Conservation (phyloP, 2,797 vertebrate species). For the Melanotaenia trifasciata region DNA sequence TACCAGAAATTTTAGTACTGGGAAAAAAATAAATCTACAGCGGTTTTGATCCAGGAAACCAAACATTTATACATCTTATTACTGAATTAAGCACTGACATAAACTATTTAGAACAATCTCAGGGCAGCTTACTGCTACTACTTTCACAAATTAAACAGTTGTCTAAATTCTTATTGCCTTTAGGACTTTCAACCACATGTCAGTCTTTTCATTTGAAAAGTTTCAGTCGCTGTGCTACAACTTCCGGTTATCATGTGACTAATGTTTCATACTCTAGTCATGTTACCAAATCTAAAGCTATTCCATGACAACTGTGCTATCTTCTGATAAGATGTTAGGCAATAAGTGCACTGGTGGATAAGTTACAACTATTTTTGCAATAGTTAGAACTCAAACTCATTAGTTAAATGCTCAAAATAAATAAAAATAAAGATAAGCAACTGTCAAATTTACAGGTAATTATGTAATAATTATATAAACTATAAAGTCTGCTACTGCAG, state of each 20-base stretch:
- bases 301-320: neutral
- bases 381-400: too few species aligned
- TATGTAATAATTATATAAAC: too few species aligned
- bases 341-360: too few species aligned
- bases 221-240: neutral
- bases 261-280: neutral
- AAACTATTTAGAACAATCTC: neutral
- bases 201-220: neutral
- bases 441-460: too few species aligned
- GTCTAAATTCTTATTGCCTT: neutral
- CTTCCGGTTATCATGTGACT: neutral
- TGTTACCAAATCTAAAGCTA: neutral
- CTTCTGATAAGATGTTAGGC: too few species aligned
- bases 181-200: constrained; percentile 2
- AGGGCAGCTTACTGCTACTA: neutral
- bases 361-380: too few species aligned
- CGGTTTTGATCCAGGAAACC: constrained; percentile 4
- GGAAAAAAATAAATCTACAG: too few species aligned
- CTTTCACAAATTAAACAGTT: constrained; percentile 6
- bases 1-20: too few species aligned
- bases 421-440: too few species aligned
- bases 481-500: too few species aligned
- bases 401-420: too few species aligned
- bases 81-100: neutral
- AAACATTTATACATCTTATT: constrained; percentile 3